These are phyloP conservation scores for Anoura caudifer DNA, from an alignment of 2,113 vertebrate genomes.

Conservation along the genomic window DNA sequence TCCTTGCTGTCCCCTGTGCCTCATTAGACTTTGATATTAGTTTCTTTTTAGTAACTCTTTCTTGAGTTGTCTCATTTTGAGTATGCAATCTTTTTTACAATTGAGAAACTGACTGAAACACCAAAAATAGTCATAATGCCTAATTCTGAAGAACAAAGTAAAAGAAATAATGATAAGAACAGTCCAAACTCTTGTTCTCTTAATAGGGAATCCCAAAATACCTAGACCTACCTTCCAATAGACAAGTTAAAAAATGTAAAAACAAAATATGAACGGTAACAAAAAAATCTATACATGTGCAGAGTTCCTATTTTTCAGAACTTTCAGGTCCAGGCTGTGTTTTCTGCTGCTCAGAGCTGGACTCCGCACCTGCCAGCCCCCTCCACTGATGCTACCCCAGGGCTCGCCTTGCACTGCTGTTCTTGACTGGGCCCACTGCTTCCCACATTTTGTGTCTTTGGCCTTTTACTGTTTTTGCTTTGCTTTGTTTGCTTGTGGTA, in stretches of 20 bases:
- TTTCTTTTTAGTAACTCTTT: neutral
- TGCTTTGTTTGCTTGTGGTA: neutral
- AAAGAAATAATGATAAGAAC: neutral
- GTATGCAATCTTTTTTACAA: neutral
- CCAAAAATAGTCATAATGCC: neutral
- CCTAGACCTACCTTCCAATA: rapidly evolving
- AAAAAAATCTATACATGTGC: neutral
- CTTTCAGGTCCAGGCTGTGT: neutral
- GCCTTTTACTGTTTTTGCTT: neutral
- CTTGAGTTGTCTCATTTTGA: neutral
- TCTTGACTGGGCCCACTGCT: neutral
- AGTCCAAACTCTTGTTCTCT: neutral
- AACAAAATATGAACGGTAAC: neutral
- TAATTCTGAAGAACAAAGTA: neutral
- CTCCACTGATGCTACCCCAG: neutral
- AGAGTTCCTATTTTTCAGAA: neutral
- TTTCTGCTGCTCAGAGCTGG: neutral
- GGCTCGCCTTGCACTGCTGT: neutral
- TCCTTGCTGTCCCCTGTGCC: neutral
- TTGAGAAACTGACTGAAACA: neutral
- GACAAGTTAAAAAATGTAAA: neutral
- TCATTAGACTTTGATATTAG: neutral
- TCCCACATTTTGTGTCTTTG: neutral
- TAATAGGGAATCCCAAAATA: neutral
- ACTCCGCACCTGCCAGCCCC: too few species aligned